Percentiles rank a stretch among this genome's conserved stretches.
These are phyloP conservation scores for Trichomalopsis sarcophagae DNA, from an alignment of 1,140 invertebrate species.

Conservation along the genomic window DNA sequence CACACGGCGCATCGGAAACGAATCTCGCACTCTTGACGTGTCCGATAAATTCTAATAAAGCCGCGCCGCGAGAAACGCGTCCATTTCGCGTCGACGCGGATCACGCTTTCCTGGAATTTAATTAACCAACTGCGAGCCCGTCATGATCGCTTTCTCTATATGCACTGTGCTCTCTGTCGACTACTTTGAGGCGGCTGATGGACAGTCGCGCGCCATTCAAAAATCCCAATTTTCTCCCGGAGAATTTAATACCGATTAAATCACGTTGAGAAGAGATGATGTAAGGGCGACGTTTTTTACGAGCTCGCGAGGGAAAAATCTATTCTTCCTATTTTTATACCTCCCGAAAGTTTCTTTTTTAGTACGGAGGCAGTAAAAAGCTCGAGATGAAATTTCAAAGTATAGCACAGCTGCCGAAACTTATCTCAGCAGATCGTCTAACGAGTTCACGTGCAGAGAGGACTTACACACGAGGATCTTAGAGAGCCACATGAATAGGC, in stretches of 20 bases:
- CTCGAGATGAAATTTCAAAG: not conserved
- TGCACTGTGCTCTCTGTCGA: not conserved
- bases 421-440: not conserved
- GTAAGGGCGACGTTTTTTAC: not conserved
- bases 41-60: conserved; percentile 18
- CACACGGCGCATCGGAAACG: not conserved
- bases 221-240: not conserved
- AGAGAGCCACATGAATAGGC: not conserved
- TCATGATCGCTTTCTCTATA: not conserved
- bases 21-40: not conserved
- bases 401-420: too few species aligned
- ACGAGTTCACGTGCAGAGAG: not conserved
- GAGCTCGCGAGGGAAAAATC: not conserved
- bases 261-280: too few species aligned
- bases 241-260: not conserved
- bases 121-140: not conserved
- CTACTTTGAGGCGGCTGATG: not conserved
- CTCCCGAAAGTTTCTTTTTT: not conserved
- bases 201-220: not conserved
- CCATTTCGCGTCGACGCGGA: not conserved
- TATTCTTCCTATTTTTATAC: not conserved
- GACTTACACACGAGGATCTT: too few species aligned
- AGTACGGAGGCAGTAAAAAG: not conserved
- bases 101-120: conserved; percentile 15
- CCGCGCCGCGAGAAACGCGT: not conserved